Evolutionary conservation across 1,140 invertebrate genomes (phyloP).

Genomic region (Zaprionus davidi): DNA sequence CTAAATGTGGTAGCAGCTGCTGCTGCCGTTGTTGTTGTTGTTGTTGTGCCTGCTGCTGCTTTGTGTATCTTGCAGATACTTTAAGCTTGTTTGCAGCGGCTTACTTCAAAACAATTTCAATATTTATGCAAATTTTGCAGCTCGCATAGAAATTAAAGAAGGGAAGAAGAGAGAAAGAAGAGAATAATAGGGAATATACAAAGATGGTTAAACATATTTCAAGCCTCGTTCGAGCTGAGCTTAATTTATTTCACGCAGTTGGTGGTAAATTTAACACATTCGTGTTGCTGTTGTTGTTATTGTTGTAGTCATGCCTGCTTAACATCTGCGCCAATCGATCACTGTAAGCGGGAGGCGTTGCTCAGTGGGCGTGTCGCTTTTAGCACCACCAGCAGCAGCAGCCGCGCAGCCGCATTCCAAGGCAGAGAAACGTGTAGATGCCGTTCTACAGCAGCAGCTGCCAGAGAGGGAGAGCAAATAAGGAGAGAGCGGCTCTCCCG

Average conservation of each 20-base stretch:
- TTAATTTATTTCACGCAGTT: constrained; percentile 79
- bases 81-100: constrained; percentile 45
- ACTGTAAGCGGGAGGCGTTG: constrained; percentile 45
- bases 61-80: constrained; percentile 4
- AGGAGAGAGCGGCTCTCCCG: background rate
- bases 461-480: background rate
- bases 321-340: constrained; percentile 62
- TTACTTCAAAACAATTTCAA: constrained; percentile 56
- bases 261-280: constrained; percentile 75
- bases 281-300: constrained; percentile 34
- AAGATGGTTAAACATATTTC: constrained; percentile 22
- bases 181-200: constrained; percentile 4
- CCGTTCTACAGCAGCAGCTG: background rate
- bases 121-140: constrained; percentile 70
- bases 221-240: constrained; percentile 20
- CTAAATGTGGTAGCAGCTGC: constrained; percentile 68
- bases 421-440: constrained; percentile 7
- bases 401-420: constrained; percentile 12
- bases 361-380: constrained; percentile 34
- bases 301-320: constrained; percentile 49
- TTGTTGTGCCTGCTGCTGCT: constrained; percentile 9
- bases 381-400: constrained; percentile 26
- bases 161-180: constrained; percentile 25
- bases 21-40: background rate
- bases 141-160: constrained; percentile 48